These are phyloP conservation scores for Oryzias melastigma DNA, from an alignment of 2,113 vertebrate genomes.

Conservation along the genomic window DNA sequence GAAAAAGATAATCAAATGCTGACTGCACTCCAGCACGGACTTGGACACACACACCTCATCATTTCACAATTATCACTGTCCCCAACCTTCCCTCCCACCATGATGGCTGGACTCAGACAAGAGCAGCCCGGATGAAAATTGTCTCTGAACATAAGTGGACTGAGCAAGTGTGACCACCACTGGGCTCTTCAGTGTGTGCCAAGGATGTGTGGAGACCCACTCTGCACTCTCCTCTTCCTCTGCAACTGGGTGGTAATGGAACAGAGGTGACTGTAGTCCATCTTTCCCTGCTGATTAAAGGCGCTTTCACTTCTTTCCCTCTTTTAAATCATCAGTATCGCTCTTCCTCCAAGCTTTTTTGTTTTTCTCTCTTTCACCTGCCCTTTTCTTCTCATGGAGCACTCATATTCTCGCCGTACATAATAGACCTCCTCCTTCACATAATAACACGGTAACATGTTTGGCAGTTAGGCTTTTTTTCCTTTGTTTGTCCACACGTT, in stretches of 20 bases:
- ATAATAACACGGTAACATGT: constrained; percentile 11
- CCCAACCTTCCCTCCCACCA: constrained; percentile 4
- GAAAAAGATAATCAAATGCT: constrained; percentile 18
- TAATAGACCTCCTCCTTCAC: constrained; percentile 9
- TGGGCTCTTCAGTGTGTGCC: constrained; percentile 26
- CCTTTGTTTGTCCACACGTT: not conserved
- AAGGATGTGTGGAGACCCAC: constrained; percentile 33
- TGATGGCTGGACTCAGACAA: constrained; percentile 11
- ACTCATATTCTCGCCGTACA: constrained; percentile 25
- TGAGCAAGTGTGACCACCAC: constrained; percentile 7
- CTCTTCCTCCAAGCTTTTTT: constrained; percentile 13
- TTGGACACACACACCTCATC: constrained; percentile 6
- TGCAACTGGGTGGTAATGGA: constrained; percentile 42
- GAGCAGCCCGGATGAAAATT: constrained; percentile 8
- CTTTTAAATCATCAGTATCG: constrained; percentile 26
- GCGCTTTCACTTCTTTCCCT: constrained; percentile 37
- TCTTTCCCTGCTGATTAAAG: constrained; percentile 49
- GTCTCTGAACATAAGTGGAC: constrained; percentile 41
- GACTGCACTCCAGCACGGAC: not conserved
- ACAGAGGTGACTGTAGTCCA: constrained; percentile 54
- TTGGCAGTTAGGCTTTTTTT: constrained; percentile 2
- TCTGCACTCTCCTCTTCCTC: constrained; percentile 21
- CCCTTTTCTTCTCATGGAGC: constrained; percentile 21
- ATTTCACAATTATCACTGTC: constrained; percentile 1
- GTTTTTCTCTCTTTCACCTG: not conserved